Base-by-base conservation (phyloP, 2,888 invertebrate genomes). In the Masnerella sp. region DNA sequence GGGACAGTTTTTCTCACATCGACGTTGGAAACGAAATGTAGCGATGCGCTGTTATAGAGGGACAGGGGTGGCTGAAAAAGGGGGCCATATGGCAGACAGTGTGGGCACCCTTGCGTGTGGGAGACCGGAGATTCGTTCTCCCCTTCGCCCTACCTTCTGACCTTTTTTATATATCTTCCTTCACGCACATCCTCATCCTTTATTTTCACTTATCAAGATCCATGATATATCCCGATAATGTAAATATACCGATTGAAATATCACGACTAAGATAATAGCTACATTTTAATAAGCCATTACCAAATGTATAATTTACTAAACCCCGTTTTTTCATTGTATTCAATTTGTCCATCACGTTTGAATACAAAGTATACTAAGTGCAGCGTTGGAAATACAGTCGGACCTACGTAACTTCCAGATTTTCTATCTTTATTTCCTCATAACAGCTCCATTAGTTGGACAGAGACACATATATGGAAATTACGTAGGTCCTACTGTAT, bases 81-180 rank as follows among this genome's bases (percentile, higher is more conserved):
- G 79, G 80, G 79, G 80, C 82, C 84, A 85, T 85, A 85, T 85
- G 84, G 84, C 81, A 79, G 80, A 80, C 82, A 83, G 81, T 78
- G 78, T 69, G 72, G 79, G 76, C 79, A 77, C 76, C 77, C 78
- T 73, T 71, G 59, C 76, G 80, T 81, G 82, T 81, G 82, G 80
- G 81, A 83, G 85, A 81, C 75, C 25, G 79, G 79, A 77, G 72
- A 80, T 76, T 77, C 78, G 75, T 75, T 67, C 67, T 78, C 80
- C 81, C 80, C 81, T 62, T 49, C 58, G 30, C 25, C 56, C 12
- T 65, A 54, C 54, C 45, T 65, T 71, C 71, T 68, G 59, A 68
- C 68, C 61, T 68, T 72, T 75, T 62, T 72, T 59, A 18, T 69
- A 20, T 67, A 56, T 69, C 62, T 74, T 62, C 54, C 70, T 70